Evolutionary conservation across 2,113 vertebrate genomes (phyloP), one percentile per base, ranked within the genome.

Genomic region (Rhizomys pruinosus): DNA sequence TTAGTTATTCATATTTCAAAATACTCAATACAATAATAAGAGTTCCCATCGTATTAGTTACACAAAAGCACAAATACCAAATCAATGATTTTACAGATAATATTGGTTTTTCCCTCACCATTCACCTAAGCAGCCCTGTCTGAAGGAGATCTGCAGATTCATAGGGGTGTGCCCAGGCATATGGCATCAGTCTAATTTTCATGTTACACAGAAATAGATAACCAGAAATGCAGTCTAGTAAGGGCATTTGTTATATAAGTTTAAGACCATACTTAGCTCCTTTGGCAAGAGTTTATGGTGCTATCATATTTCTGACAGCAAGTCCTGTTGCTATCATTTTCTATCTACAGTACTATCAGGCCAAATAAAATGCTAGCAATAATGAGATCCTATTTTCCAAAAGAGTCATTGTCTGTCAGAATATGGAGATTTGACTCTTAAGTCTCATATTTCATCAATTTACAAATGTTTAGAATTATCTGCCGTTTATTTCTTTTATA

Each of bases 1-100:
- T n/a, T n/a, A n/a, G n/a, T n/a, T n/a, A n/a, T n/a, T n/a, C n/a
- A 74, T 52, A 87, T 91, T 90, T 85, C 42, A 74, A 73, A 79
- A 80, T 39, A 11, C 10, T 93, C 66, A 77, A 13, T 86, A 69
- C 84, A 29, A 42, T 25, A 11, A 15, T 25, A 11, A 15, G 61
- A 37, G 23, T 69, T 93, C 92, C 68, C 22, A 52, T 73, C 64
- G 66, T 72, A 79, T 90, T 68, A 52, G 19, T 37, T 93, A 11
- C 82, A 20, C 27, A 80, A 77, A 76, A 68, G 29, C 27, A 85
- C 39, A 72, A 80, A 90, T 44, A 85, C 9, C 3, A 29, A 64
- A 61, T 61, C 15, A 82, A 93, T 78, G 77, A 73, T 85, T 89
- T 61, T 61, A 61, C 22, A 61, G 22, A 22, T 16, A 19, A 61